phyloP scores from a whole-genome alignment of 1,140 invertebrate species.

The Fragariocoptes setiger region DNA sequence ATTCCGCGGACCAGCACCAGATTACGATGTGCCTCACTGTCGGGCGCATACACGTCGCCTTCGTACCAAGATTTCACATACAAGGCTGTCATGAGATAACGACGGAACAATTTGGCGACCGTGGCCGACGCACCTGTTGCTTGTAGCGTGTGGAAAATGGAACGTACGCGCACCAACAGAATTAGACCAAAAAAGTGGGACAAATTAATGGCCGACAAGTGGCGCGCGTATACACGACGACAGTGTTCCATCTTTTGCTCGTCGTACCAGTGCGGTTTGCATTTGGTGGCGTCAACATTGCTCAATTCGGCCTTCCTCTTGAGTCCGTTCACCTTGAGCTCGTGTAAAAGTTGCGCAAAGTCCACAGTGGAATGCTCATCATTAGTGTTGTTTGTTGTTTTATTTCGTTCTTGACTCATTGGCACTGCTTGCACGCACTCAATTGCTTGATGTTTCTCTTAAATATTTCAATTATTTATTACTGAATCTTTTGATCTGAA shows the following conservation, averaged over 20 bases:
- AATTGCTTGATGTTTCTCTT: no score
- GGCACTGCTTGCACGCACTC: no score
- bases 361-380: no score
- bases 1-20: constrained; percentile 18
- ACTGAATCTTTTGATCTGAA: no score
- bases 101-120: constrained; percentile 27
- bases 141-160: constrained; percentile 15
- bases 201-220: constrained; percentile 12
- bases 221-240: constrained; percentile 6
- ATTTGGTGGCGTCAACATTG: no score
- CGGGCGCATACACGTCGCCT: constrained; percentile 22
- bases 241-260: constrained; percentile 7
- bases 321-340: no score
- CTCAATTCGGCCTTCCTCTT: no score
- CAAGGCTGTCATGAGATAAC: constrained; percentile 36
- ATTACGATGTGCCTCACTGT: constrained; percentile 17
- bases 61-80: constrained; percentile 40
- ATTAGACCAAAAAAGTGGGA: constrained; percentile 11
- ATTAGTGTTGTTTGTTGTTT: no score
- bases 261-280: constrained; percentile 11
- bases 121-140: constrained; percentile 20
- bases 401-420: no score
- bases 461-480: no score
- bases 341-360: no score
- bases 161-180: constrained; percentile 10